Base-by-base conservation (phyloP, 2,113 vertebrate genomes). In the Chrysemys picta region DNA sequence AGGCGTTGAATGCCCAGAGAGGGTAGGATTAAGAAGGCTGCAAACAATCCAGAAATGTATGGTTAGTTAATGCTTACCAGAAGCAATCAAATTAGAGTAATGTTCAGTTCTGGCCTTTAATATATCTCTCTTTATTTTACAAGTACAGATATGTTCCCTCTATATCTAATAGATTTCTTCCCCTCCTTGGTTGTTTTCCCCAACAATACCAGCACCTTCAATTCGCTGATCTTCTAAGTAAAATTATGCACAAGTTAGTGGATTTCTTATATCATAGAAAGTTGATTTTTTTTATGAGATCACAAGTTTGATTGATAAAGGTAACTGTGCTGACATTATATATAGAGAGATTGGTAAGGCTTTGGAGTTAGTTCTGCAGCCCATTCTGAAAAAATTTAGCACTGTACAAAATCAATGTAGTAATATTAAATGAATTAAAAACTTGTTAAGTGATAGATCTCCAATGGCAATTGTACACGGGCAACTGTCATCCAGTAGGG, bases 1-100 rank as follows among this genome's bases (percentile, higher is more conserved):
- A 96, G 95, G 94, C 96, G 92, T 94, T 22, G 80, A 52, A 95
- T 93, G 96, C 88, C 84, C 89, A 76, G 47, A 35, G 27, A 35
- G 52, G 54, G 92, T 89, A 93, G 97, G 95, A 97, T 96, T 93
- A 96, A 96, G 95, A 96, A 94, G 81, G 31, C 91, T 87, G 89
- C 87, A 89, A 94, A 93, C 57, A 87, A 82, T 82, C 95, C 93
- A 96, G 90, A 96, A 96, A 93, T 92, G 87, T 95, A 91, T 95
- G 72, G 90, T 86, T 50, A 86, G 93, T 94, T 95, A 92, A 96
- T 89, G 85, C 95, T 96, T 89, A 92, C 87, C 97, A 97, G 96
- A 97, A 93, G 85, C 65, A 96, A 96, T 95, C 92, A 90, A 91
- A 97, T 94, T 91, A 85, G 93, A 85, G 72, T 89, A 87, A 90